phyloP scores from a whole-genome alignment of 2,113 vertebrate genomes.

The Centropus bengalensis region DNA sequence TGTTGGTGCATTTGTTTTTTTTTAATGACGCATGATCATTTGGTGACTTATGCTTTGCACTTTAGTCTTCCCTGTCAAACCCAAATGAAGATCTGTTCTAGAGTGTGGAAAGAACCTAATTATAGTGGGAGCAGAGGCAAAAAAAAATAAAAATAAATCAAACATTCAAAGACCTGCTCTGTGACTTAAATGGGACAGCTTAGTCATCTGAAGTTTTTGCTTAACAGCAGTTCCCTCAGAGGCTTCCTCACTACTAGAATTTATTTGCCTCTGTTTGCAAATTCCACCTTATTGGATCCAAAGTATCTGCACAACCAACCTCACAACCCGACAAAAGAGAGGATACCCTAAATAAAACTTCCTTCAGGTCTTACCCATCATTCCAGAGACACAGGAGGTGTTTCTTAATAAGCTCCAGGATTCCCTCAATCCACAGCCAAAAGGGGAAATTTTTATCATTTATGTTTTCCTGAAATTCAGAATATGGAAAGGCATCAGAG shows the following conservation, averaged over 20 bases:
- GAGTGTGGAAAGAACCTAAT: background rate
- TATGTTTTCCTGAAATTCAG: constrained; percentile 84
- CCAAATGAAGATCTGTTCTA: background rate
- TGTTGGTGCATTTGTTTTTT: background rate
- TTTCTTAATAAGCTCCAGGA: constrained; percentile 95
- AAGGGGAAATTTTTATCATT: constrained; percentile 89
- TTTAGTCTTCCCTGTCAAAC: background rate
- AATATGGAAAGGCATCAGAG: background rate
- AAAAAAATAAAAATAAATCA: background rate
- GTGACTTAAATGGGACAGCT: background rate
- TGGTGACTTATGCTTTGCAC: background rate
- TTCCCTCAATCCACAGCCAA: constrained; percentile 97
- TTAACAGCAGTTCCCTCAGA: background rate
- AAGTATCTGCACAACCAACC: background rate
- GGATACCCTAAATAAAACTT: background rate
- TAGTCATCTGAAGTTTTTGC: background rate
- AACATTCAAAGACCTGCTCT: background rate
- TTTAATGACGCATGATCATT: background rate
- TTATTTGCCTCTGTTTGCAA: background rate
- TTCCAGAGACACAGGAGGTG: constrained; percentile 94
- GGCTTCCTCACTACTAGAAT: background rate
- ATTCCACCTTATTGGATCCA: background rate
- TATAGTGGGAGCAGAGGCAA: background rate
- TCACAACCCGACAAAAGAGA: background rate
- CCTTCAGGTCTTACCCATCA: constrained; percentile 85